Base-by-base conservation (phyloP, 2,113 vertebrate genomes). In the Procapra przewalskii region DNA sequence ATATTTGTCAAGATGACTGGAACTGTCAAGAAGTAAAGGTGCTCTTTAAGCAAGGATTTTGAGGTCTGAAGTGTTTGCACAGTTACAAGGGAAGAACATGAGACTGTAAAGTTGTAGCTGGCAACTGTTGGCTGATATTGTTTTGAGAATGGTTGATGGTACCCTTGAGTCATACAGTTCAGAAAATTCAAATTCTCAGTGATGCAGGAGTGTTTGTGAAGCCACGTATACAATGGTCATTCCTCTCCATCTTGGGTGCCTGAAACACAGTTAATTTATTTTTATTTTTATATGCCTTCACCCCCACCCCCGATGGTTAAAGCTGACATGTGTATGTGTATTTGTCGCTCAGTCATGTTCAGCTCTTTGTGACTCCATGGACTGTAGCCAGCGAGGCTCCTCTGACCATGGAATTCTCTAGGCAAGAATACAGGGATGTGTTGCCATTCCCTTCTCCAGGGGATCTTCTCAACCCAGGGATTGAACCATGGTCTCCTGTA, bases 341-440 rank as follows among this genome's bases (percentile, higher is more conserved):
- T 40, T 71, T 40, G 5, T 40, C 8, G 0, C 19, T 71, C n/a
- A 40, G 67, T 71, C 3, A 0, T 23, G 19, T 21, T 5, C 67
- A 71, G 12, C n/a, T 71, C 5, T 71, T 71, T 71, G 19, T 71
- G 67, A 23, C n/a, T 23, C n/a, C 19, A 23, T 6, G n/a, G 19
- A 40, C 67, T 71, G 67, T 71, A 71, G n/a, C 17, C 64, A 5
- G 9, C 0, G 3, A 71, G n/a, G n/a, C 9, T 71, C 67, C 19
- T 71, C 67, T 71, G 9, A 40, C 67, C 67, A 40, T 40, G 19
- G 67, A 23, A 40, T 71, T 23, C 10, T 40, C 67, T 71, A 71
- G n/a, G 67, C n/a, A 71, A 36, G 64, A 71, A 71, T 71, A 40
- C 67, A 40, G 19, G n/a, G 12, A 19, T 71, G 10, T 19, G 67